Percentiles rank a stretch among this genome's conserved stretches.
Conservation (phyloP, 2,113 vertebrate genomes). For the Ifrita kowaldi region DNA sequence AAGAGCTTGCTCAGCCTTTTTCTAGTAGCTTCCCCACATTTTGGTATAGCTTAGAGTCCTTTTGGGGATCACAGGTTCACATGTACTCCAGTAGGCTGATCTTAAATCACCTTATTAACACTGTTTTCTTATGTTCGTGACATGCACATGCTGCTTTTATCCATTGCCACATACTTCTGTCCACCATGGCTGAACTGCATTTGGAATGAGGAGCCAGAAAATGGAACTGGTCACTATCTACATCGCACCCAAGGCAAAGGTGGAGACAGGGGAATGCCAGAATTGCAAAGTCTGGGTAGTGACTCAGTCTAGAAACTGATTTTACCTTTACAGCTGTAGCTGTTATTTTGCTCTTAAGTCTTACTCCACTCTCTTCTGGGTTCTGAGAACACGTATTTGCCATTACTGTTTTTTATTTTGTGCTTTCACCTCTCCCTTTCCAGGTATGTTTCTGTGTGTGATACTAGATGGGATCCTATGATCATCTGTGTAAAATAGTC, state of each 20-base stretch:
- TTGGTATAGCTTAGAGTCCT: background rate
- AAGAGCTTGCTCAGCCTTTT: background rate
- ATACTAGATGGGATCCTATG: background rate
- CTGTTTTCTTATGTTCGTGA: background rate
- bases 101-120: background rate
- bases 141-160: background rate
- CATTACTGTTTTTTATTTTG: background rate
- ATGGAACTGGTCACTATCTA: background rate
- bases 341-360: background rate
- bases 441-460: background rate
- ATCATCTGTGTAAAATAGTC: background rate
- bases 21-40: background rate
- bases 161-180: background rate
- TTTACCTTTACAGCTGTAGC: background rate
- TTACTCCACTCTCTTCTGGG: background rate
- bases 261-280: background rate
- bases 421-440: background rate
- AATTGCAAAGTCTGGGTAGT: background rate
- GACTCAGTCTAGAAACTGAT: background rate
- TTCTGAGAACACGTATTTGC: rapidly evolving
- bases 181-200: background rate
- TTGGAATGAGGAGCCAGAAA: background rate
- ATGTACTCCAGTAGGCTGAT: background rate
- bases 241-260: background rate
- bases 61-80: background rate